Evolutionary conservation across 2,888 invertebrate species (phyloP).

Genomic region (Napeogenes inachia): DNA sequence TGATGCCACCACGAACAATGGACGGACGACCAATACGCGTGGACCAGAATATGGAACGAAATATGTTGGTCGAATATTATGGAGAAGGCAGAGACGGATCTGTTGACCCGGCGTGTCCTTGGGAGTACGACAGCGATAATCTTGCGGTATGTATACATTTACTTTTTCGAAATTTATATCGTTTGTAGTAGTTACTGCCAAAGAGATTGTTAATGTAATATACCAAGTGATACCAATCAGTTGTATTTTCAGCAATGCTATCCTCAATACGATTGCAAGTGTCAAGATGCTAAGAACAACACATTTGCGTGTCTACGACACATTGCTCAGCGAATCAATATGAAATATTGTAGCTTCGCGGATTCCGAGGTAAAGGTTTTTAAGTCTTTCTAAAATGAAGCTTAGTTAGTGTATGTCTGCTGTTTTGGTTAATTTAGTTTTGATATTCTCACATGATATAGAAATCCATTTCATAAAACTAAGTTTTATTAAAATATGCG

Average conservation of each 20-base stretch:
- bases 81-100: conserved; percentile 82
- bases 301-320: conserved; percentile 88
- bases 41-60: conserved; percentile 49
- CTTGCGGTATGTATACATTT: conserved; percentile 75
- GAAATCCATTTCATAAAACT: no score
- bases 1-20: conserved; percentile 69
- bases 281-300: conserved; percentile 90
- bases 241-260: conserved; percentile 78
- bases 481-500: no score
- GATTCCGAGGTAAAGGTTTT: conserved; percentile 68
- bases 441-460: no score
- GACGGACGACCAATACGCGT: conserved; percentile 75
- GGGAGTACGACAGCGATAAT: conserved; percentile 71
- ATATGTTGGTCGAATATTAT: conserved; percentile 87
- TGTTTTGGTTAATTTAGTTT: no score
- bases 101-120: conserved; percentile 81
- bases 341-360: conserved; percentile 81
- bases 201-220: background rate
- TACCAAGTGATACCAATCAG: no score
- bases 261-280: conserved; percentile 84
- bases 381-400: no score
- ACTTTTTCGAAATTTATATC: background rate
- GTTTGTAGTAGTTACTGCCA: background rate
- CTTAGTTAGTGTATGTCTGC: no score
- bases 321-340: conserved; percentile 71